Evolutionary conservation across 2,888 invertebrate genomes (phyloP), one percentile per base, ranked within the genome.

Genomic region (Amblyjoppa fuscipennis): DNA sequence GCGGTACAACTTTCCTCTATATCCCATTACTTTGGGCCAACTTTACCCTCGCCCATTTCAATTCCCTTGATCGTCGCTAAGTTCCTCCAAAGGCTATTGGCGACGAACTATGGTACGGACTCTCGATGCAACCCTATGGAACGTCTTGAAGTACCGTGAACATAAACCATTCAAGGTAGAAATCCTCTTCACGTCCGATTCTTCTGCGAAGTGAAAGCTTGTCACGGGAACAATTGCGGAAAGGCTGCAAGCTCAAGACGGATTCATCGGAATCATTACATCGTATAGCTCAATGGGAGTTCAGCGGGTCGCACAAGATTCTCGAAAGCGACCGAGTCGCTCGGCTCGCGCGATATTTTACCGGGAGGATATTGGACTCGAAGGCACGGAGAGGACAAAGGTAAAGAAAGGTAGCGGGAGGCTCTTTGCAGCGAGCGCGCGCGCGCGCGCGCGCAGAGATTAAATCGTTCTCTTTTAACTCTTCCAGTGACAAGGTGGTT

Each of bases 401-500:
- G 41, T 51, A 70, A 20, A 16, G 13, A 68, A 71, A 70, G 16
- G n/a, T 45, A 74, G 81, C 9, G 41, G 73, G 59, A 82, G 59
- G n/a, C 45, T n/a, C 16, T 76, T n/a, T 25, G 6, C 25, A 34
- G 45, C n/a, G 49, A 38, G 28, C 51, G 80, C 31, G 45, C 20
- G 51, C n/a, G 49, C 49, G 28, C 51, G 80, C 31, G 45, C 20
- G 51, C 56, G 38, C 51, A 82, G 71, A 79, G 77, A 87, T 87
- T 88, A 85, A 89, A 89, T 86, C 81, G 85, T 78, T 87, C 76
- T 61, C 78, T 82, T 86, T 86, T 45, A 81, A 73, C 80, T 76
- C 76, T 80, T 78, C 79, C 85, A 86, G 84, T 84, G 81, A 81
- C 81, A 79, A 85, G 84, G 84, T 85, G 76, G 81, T 81, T 87